A percentile compares a stretch with the other conserved stretches of the same genome.
Evolutionary conservation across 2,113 vertebrate genomes (phyloP).

Genomic region (Gallinago jamesoni): DNA sequence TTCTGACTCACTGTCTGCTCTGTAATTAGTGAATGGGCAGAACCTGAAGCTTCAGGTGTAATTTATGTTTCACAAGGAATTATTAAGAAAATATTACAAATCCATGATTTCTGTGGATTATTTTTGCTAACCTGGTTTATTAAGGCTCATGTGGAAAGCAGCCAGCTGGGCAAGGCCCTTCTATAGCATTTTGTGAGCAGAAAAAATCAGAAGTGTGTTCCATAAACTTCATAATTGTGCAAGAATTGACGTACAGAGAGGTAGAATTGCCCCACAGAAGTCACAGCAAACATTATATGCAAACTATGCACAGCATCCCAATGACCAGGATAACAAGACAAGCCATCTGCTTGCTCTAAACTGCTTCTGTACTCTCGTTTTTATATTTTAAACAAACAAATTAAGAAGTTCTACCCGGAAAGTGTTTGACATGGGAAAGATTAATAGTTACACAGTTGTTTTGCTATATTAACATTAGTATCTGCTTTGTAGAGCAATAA

Average conservation of each 20-base stretch:
- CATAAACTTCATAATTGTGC: neutral
- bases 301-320: neutral
- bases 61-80: neutral
- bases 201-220: neutral
- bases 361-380: neutral
- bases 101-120: neutral
- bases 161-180: neutral
- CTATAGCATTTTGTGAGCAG: neutral
- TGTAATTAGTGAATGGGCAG: neutral
- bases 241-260: neutral
- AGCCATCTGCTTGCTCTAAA: neutral
- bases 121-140: neutral
- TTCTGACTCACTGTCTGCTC: neutral
- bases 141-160: neutral
- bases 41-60: neutral
- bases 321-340: neutral
- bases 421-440: neutral
- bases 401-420: neutral
- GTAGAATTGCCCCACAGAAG: neutral
- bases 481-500: neutral
- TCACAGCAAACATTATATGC: neutral
- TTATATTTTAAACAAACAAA: neutral
- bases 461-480: neutral
- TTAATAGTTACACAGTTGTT: neutral
- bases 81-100: neutral